These are phyloP conservation scores for Sebastolobus alascanus DNA, from an alignment of 2,797 vertebrate species.

Conservation along the genomic window DNA sequence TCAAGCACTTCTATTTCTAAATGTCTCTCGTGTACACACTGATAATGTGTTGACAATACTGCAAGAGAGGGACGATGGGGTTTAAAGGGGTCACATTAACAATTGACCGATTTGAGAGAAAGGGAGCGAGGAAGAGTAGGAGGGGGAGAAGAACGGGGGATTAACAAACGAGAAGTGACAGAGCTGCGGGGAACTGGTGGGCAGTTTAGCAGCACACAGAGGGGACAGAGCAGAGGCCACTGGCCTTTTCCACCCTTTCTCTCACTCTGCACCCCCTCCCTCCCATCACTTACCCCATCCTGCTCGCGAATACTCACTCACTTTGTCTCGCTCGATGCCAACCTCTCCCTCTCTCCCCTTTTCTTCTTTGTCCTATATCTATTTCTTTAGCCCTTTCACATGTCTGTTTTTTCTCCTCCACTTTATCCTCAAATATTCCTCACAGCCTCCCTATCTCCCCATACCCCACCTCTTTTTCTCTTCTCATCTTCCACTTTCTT, in stretches of 20 bases:
- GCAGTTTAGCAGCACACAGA: conserved; percentile 78
- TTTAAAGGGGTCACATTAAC: conserved; percentile 83
- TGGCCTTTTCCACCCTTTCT: conserved; percentile 77
- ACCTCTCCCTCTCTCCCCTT: conserved; percentile 14
- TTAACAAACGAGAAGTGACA: conserved; percentile 83
- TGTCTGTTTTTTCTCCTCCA: neutral
- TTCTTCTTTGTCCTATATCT: conserved; percentile 23
- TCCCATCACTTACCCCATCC: conserved; percentile 44
- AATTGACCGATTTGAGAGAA: conserved; percentile 77
- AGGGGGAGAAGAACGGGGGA: conserved; percentile 75
- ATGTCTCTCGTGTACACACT: conserved; percentile 60
- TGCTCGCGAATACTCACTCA: conserved; percentile 60
- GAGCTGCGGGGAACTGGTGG: conserved; percentile 80
- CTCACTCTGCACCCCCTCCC: conserved; percentile 63
- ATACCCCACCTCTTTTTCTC: conserved; percentile 8
- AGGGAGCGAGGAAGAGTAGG: conserved; percentile 70
- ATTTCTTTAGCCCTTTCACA: conserved; percentile 4
- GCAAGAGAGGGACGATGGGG: conserved; percentile 64
- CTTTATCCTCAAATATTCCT: conserved; percentile 2
- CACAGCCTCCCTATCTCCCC: conserved; percentile 3
- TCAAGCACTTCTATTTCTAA: conserved; percentile 34
- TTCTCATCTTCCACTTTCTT: conserved; percentile 47
- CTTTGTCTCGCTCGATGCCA: conserved; percentile 48
- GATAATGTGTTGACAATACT: conserved; percentile 68
- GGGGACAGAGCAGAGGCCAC: conserved; percentile 77